Conservation (phyloP, 1,140 invertebrate species). For the Pemphigus obesinymphae region DNA sequence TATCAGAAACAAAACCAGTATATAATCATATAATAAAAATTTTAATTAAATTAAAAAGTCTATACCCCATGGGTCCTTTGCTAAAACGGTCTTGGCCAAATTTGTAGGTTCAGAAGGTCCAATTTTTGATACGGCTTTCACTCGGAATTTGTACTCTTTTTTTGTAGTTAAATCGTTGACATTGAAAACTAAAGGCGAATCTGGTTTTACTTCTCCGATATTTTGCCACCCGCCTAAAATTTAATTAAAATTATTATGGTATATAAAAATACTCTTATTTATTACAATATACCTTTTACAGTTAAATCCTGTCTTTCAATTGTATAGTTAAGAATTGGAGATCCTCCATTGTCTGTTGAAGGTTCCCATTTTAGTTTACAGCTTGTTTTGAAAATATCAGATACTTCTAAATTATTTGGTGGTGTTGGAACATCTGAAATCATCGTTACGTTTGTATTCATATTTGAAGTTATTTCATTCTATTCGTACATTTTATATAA, state of each 20-base stretch:
- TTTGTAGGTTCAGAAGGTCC: slow-evolving; percentile 81
- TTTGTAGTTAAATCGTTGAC: slow-evolving; percentile 80
- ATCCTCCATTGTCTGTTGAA: slow-evolving; percentile 88
- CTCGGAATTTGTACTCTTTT: slow-evolving; percentile 92
- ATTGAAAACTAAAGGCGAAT: slow-evolving; percentile 67
- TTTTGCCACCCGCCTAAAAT: slow-evolving; percentile 63
- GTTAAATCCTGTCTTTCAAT: slow-evolving; percentile 91
- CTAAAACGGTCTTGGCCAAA: slow-evolving; percentile 79
- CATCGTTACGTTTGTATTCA: background rate
- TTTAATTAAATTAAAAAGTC: background rate
- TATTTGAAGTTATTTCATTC: too few relatives aligned
- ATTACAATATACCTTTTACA: slow-evolving; percentile 61
- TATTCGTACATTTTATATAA: too few relatives aligned
- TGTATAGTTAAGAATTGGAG: slow-evolving; percentile 83
- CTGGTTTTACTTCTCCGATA: slow-evolving; percentile 65
- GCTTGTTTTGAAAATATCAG: slow-evolving; percentile 85
- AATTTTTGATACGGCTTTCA: slow-evolving; percentile 88
- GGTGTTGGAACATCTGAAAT: slow-evolving; percentile 73
- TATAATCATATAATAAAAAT: background rate
- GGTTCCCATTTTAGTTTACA: slow-evolving; percentile 89
- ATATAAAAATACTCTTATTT: too few relatives aligned
- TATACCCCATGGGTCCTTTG: slow-evolving; percentile 96
- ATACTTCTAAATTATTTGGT: slow-evolving; percentile 84
- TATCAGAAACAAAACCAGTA: slow-evolving; percentile 43
- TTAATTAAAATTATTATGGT: background rate